Conservation (phyloP, 2,797 vertebrate species). For the Poecilia gillii region DNA sequence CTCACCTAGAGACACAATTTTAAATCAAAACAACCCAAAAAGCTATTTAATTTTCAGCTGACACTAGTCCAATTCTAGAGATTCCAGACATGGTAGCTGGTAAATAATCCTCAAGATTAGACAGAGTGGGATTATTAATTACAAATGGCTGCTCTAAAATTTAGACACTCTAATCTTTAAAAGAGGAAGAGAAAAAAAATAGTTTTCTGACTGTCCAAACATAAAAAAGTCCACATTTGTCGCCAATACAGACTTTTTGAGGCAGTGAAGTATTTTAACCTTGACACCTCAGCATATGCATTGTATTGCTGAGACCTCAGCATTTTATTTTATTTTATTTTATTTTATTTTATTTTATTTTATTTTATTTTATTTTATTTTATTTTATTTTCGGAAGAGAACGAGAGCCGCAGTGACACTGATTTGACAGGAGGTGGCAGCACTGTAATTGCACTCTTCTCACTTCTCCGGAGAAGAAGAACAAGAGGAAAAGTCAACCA, state of each 20-base stretch:
- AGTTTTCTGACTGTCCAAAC: too few relatives aligned
- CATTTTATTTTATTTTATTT: background rate
- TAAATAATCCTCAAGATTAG: too few relatives aligned
- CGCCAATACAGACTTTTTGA: too few relatives aligned
- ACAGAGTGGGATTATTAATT: too few relatives aligned
- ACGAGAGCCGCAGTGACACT: background rate
- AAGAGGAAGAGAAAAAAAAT: too few relatives aligned
- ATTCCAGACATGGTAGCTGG: too few relatives aligned
- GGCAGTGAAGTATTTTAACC: background rate
- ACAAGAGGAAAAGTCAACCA: conserved; percentile 48
- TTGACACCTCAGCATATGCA: background rate
- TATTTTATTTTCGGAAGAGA: background rate
- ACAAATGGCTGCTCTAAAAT: too few relatives aligned
- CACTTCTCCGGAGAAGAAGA: background rate
- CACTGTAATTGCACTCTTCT: background rate
- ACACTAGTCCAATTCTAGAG: too few relatives aligned
- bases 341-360: conserved; percentile 2
- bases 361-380: background rate
- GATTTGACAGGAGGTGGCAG: background rate
- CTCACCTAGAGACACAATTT: too few relatives aligned
- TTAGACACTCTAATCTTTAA: too few relatives aligned
- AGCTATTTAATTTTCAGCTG: too few relatives aligned
- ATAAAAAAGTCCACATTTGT: too few relatives aligned
- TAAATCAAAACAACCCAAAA: background rate
- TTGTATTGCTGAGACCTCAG: background rate